Base-by-base conservation (phyloP, 2,888 invertebrate genomes). In the Eugnorisma glareosa region DNA sequence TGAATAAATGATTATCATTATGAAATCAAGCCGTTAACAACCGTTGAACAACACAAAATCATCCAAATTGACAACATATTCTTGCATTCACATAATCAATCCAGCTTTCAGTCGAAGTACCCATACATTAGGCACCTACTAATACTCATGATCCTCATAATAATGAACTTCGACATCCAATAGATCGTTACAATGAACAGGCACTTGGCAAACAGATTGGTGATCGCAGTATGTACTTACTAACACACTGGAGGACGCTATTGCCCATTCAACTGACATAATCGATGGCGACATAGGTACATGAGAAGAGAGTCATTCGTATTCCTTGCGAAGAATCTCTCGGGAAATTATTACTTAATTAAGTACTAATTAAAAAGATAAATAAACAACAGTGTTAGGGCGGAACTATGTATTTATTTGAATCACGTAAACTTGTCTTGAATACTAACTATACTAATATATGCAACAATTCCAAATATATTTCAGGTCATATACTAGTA, bases 131-230 rank as follows among this genome's bases (percentile, higher is more conserved):
- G 13, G 1, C 37, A 61, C 35, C 21, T 28, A 51, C 43, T 37
- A 43, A 37, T 59, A 66, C 37, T 66, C 28, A 35, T 35, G 57
- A 43, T 76, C 28, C 7, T 59, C 45, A 57, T 43, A 63, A 54
- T 76, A 80, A 67, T 69, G 35, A 68, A 75, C 68, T 43, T 51
- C 2, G 57, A 28, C 28, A 43, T 66, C 24, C 40, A 68, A 68
- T 75, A 75, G 28, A 75, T 82, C 67, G 45, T 67, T 63, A 63
- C 28, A 57, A 77, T 81, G 48, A 69, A 82, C 66, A 77, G 45
- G 37, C 45, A 80, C 69, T 80, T 76, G 77, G 80, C 82, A 66
- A 80, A 80, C 77, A 82, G 82, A 59, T 69, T 31, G 68, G 64
- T 59, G 82, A 51, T 66, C 37, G 18, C 51, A 77, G 18, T 40